phyloP scores from a whole-genome alignment of 2,797 vertebrate species.

The Merluccius polli region DNA sequence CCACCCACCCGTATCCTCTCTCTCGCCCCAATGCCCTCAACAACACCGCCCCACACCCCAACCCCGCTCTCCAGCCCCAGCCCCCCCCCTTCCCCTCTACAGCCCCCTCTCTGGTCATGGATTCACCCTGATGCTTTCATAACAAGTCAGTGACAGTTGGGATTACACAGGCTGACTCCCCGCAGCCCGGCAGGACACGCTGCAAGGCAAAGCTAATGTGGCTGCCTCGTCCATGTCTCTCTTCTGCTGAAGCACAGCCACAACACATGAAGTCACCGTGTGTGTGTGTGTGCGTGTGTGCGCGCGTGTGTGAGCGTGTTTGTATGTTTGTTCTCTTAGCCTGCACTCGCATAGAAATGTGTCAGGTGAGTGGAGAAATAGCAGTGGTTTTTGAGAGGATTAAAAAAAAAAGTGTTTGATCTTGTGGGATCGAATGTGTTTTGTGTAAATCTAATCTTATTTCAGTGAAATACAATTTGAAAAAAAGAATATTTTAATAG shows the following conservation, averaged over 20 bases:
- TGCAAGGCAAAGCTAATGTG: conserved; percentile 65
- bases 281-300: too few species aligned
- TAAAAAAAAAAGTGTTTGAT: too few species aligned
- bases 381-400: too few species aligned
- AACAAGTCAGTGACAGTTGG: conserved; percentile 67
- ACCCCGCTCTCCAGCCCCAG: not conserved
- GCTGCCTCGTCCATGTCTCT: conserved; percentile 49
- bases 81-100: conserved; percentile 33
- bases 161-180: conserved; percentile 64
- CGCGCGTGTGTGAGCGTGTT: not conserved
- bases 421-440: not conserved
- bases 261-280: conserved; percentile 7
- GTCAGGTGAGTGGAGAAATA: too few species aligned
- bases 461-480: not conserved
- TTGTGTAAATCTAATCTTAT: not conserved
- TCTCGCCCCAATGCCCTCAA: too few species aligned
- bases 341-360: not conserved
- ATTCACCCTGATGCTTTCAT: conserved; percentile 65
- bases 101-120: conserved; percentile 46
- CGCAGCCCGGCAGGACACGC: conserved; percentile 56
- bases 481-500: not conserved
- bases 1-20: too few species aligned
- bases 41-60: not conserved
- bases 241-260: conserved; percentile 46
- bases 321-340: not conserved